These are phyloP conservation scores for Glyphotaelius pellucidus DNA, from an alignment of 2,888 invertebrate genomes.

Conservation along the genomic window DNA sequence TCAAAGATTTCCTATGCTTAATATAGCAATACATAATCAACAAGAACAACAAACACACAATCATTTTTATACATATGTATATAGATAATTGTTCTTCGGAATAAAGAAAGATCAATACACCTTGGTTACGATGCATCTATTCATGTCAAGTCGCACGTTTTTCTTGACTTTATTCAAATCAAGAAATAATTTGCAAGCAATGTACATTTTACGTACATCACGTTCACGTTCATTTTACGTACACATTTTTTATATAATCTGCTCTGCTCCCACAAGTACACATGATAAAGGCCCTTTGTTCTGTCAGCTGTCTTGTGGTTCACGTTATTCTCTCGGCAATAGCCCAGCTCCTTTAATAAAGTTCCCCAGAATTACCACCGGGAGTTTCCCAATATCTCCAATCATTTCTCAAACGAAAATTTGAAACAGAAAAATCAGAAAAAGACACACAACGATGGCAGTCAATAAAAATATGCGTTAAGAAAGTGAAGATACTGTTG, in stretches of 20 bases:
- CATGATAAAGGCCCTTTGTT: not conserved
- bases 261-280: not conserved
- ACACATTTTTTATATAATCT: not conserved
- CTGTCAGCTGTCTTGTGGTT: not conserved
- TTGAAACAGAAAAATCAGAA: no score
- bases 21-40: no score
- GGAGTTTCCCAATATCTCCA: not conserved
- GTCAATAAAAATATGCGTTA: no score
- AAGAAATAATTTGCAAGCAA: not conserved
- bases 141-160: not conserved
- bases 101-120: not conserved
- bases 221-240: no score
- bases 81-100: not conserved
- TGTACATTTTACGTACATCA: not conserved
- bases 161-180: not conserved
- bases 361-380: not conserved
- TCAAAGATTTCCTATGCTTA: no score
- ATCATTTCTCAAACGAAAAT: no score
- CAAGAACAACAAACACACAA: no score
- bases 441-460: no score
- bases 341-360: not conserved
- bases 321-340: not conserved
- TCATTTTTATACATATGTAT: no score
- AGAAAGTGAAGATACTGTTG: no score
- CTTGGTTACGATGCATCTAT: not conserved